Evolutionary conservation across 2,113 vertebrate genomes (phyloP).

Genomic region (Pachypanchax playfairii): DNA sequence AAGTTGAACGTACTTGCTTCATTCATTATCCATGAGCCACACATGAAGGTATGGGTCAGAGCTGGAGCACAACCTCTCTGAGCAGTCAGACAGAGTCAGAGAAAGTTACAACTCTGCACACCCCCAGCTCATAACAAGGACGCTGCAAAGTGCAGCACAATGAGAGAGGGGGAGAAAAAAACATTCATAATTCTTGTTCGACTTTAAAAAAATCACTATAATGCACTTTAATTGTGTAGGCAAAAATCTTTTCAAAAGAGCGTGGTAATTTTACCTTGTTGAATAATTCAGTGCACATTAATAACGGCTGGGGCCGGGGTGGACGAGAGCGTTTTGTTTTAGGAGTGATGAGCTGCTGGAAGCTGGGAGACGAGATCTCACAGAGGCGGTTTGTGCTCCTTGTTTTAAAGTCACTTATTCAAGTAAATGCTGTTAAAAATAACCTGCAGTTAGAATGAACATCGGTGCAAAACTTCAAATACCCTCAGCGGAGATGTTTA

Average conservation of each 20-base stretch:
- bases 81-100: conserved; percentile 42
- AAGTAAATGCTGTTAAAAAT: conserved; percentile 56
- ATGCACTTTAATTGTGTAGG: conserved; percentile 84
- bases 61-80: conserved; percentile 62
- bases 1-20: conserved; percentile 65
- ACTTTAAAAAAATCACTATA: conserved; percentile 79
- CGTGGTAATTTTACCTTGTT: conserved; percentile 85
- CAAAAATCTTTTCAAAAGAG: conserved; percentile 82
- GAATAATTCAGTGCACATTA: conserved; percentile 85
- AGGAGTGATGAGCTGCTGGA: conserved; percentile 77
- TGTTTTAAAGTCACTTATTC: conserved; percentile 70
- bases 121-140: conserved; percentile 56
- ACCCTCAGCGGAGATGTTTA: conserved; percentile 17
- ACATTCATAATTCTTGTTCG: conserved; percentile 77
- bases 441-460: conserved; percentile 58
- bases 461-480: conserved; percentile 31
- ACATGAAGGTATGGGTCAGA: conserved; percentile 71
- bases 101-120: conserved; percentile 28
- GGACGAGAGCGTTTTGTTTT: conserved; percentile 77
- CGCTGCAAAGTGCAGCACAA: conserved; percentile 42
- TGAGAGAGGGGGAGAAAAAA: conserved; percentile 57
- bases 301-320: conserved; percentile 77
- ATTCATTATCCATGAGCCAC: conserved; percentile 78
- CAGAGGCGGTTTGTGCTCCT: conserved; percentile 53
- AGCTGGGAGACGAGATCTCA: conserved; percentile 67